phyloP scores from a whole-genome alignment of 2,797 vertebrate species.

The Tapirus indicus region DNA sequence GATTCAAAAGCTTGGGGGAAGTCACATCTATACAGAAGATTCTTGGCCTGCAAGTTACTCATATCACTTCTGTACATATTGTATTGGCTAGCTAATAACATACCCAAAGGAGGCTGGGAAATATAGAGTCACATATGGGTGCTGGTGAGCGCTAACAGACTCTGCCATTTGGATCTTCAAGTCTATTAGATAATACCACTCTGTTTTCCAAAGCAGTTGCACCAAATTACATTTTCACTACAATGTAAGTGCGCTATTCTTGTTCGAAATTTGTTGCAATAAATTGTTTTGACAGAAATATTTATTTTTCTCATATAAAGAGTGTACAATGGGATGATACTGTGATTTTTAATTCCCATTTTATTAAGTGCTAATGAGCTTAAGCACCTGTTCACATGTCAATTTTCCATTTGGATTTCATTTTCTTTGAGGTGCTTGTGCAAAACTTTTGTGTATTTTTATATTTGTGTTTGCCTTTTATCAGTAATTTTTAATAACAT shows the following conservation, averaged over 20 bases:
- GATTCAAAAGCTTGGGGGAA: background rate
- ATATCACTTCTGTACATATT: background rate
- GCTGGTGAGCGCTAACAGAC: background rate
- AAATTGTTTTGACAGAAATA: background rate
- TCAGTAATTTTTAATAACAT: too few species aligned
- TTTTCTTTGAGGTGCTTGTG: background rate
- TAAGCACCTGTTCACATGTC: background rate
- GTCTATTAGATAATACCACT: background rate
- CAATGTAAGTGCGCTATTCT: background rate
- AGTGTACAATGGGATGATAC: background rate
- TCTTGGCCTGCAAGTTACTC: background rate
- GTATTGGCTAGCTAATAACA: background rate
- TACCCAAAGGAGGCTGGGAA: background rate
- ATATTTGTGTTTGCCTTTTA: too few species aligned
- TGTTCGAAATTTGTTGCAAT: background rate
- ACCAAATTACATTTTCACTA: background rate
- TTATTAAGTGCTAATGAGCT: background rate
- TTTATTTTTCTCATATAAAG: too few species aligned
- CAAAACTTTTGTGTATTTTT: background rate
- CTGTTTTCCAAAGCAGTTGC: background rate
- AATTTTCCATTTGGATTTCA: background rate
- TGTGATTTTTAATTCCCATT: background rate
- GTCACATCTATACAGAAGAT: background rate
- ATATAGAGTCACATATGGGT: background rate
- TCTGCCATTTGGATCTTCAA: background rate